phyloP scores from a whole-genome alignment of 2,113 vertebrate species.

The Erythrolamprus reginae region DNA sequence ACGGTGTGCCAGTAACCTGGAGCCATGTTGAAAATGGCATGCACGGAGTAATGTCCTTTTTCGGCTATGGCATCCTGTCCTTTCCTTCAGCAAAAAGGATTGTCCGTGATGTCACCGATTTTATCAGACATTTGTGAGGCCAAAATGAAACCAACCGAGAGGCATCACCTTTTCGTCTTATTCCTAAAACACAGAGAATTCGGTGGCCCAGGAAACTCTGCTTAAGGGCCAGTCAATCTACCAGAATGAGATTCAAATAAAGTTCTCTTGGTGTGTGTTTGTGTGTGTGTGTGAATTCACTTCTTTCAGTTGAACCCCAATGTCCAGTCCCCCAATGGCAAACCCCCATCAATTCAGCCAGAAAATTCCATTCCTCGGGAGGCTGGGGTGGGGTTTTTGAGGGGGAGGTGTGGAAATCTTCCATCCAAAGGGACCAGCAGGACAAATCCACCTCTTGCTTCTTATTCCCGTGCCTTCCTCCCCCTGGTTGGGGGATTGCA shows the following conservation, averaged over 20 bases:
- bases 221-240: not conserved
- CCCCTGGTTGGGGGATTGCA: too few relatives aligned
- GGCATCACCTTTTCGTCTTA: not conserved
- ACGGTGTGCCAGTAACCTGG: constrained; percentile 64
- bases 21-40: constrained; percentile 65
- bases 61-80: constrained; percentile 48
- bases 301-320: too few relatives aligned
- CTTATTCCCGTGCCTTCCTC: too few relatives aligned
- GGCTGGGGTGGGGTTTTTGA: too few relatives aligned
- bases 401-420: too few relatives aligned
- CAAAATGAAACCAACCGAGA: not conserved
- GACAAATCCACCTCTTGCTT: too few relatives aligned
- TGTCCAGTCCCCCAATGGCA: too few relatives aligned
- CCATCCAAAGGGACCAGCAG: too few relatives aligned
- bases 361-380: too few relatives aligned
- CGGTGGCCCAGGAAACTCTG: not conserved
- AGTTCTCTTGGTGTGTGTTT: too few relatives aligned
- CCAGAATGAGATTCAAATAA: not conserved
- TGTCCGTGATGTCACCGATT: constrained; percentile 52
- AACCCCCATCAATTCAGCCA: too few relatives aligned
- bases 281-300: too few relatives aligned
- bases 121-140: constrained; percentile 47
- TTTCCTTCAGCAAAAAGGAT: constrained; percentile 57
- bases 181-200: not conserved
- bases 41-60: constrained; percentile 63